These are phyloP conservation scores for Zaprionus davidi DNA, from an alignment of 1,140 invertebrate species.

Conservation along the genomic window DNA sequence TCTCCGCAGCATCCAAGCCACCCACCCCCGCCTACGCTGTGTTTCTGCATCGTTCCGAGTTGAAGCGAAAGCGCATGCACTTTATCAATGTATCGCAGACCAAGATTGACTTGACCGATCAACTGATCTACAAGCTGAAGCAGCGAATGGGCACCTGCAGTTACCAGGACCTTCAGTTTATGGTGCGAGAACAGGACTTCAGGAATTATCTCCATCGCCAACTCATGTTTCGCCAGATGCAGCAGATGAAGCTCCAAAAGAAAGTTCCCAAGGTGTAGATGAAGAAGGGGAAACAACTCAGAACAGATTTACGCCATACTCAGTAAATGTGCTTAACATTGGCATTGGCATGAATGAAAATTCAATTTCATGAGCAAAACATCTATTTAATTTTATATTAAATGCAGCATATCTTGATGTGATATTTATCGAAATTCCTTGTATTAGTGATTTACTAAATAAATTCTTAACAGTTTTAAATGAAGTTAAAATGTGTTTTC, in stretches of 20 bases:
- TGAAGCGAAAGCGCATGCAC: slow-evolving; percentile 51
- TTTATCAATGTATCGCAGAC: slow-evolving; percentile 51
- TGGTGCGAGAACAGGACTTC: slow-evolving; percentile 58
- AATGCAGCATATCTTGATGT: neutral
- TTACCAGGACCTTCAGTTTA: slow-evolving; percentile 62
- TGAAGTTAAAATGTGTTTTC: no score
- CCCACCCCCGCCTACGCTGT: slow-evolving; percentile 19
- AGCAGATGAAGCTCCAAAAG: neutral
- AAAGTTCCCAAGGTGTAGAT: no score
- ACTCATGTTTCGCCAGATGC: slow-evolving; percentile 51
- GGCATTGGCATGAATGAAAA: no score
- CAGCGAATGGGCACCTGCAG: slow-evolving; percentile 46
- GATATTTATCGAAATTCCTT: neutral
- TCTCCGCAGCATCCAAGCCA: neutral
- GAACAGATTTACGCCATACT: no score
- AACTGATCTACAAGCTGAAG: slow-evolving; percentile 53
- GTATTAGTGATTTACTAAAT: neutral
- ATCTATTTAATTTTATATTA: neutral
- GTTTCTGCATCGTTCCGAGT: slow-evolving; percentile 64
- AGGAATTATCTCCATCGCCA: slow-evolving; percentile 49
- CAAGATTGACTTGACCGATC: slow-evolving; percentile 56
- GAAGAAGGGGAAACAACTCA: no score
- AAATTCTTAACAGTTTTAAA: neutral
- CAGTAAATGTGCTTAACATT: no score
- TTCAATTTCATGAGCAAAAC: no score